Evolutionary conservation across 2,113 vertebrate genomes (phyloP).

Genomic region (Oenanthe melanoleuca): DNA sequence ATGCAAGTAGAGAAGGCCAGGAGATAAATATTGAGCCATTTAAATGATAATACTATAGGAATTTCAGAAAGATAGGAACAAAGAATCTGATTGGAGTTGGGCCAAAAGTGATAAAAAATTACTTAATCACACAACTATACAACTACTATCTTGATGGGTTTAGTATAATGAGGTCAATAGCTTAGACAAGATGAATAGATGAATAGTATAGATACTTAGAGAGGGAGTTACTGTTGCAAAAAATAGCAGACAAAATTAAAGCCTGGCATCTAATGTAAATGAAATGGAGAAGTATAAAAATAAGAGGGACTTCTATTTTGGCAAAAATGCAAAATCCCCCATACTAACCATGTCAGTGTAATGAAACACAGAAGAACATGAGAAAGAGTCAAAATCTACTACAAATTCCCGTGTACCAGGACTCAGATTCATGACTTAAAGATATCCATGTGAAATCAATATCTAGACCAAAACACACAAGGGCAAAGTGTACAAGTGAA

Average conservation of each 20-base stretch:
- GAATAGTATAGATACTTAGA: not conserved
- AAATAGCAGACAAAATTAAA: not conserved
- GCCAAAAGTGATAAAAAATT: not conserved
- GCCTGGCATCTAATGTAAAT: not conserved
- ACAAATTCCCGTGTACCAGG: not conserved
- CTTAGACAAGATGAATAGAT: not conserved
- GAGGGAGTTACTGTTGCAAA: not conserved
- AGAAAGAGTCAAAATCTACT: not conserved
- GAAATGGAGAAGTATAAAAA: not conserved
- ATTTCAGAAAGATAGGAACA: not conserved
- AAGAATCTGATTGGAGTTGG: not conserved
- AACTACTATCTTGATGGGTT: not conserved
- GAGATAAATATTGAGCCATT: not conserved
- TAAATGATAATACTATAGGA: not conserved
- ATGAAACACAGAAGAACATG: not conserved
- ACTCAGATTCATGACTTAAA: not conserved
- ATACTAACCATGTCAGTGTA: not conserved
- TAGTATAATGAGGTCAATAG: not conserved
- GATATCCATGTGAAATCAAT: slow-evolving; percentile 2
- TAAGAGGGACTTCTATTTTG: not conserved
- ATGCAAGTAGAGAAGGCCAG: not conserved
- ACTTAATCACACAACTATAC: not conserved
- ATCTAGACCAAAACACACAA: not conserved
- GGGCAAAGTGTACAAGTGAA: not conserved
- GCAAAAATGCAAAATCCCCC: not conserved